Evolutionary conservation across 2,888 invertebrate genomes (phyloP).

Genomic region (Dicyrtomina minuta): DNA sequence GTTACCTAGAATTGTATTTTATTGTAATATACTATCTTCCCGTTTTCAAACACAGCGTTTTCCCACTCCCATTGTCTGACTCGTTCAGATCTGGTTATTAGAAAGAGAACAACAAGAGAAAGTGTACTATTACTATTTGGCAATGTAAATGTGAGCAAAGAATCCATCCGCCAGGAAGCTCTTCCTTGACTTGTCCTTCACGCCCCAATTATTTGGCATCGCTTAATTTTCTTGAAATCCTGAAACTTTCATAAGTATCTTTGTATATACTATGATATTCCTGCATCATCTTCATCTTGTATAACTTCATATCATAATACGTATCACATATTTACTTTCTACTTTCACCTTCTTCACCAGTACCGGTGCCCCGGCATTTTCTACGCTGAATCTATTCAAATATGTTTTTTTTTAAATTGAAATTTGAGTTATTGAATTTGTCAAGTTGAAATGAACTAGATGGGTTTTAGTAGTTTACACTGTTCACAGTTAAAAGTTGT

Average conservation of each 20-base stretch:
- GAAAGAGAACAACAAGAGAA: no score
- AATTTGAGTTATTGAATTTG: not conserved
- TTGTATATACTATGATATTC: no score
- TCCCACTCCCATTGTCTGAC: no score
- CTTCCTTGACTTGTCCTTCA: constrained; percentile 8
- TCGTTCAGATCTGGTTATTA: not conserved
- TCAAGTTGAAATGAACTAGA: no score
- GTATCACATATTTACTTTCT: constrained; percentile 8
- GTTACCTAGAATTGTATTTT: constrained; percentile 18
- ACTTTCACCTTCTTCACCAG: not conserved
- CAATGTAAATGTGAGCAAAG: not conserved
- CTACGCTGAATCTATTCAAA: no score
- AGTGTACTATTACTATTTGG: not conserved
- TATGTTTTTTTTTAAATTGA: not conserved
- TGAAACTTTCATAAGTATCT: no score
- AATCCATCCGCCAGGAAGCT: not conserved
- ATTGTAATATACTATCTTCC: constrained; percentile 16
- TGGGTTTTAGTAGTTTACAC: no score
- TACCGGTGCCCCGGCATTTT: no score
- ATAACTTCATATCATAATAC: not conserved
- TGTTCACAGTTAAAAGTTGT: no score
- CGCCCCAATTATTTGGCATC: constrained; percentile 27
- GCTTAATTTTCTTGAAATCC: constrained; percentile 19
- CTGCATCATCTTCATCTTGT: not conserved
- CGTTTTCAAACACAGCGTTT: not conserved